Evolutionary conservation across 2,113 vertebrate genomes (phyloP).

Genomic region (Himantopus leucocephalus): DNA sequence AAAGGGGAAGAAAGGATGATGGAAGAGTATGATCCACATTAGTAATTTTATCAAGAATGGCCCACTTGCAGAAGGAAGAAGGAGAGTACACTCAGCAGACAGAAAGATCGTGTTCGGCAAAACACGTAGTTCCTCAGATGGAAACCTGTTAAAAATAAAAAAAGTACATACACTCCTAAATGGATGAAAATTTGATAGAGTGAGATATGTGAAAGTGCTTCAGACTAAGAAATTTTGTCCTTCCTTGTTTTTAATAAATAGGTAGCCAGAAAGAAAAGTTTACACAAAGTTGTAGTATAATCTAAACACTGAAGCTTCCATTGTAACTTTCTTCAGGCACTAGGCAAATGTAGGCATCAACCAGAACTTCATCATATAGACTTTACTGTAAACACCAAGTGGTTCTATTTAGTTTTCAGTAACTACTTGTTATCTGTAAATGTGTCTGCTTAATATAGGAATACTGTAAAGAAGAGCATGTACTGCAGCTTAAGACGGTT

Average conservation of each 20-base stretch:
- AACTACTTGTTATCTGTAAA: not conserved
- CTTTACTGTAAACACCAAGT: not conserved
- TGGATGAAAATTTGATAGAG: not conserved
- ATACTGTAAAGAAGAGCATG: not conserved
- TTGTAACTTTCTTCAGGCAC: not conserved
- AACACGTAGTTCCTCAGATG: not conserved
- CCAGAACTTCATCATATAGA: not conserved
- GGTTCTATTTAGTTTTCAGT: not conserved
- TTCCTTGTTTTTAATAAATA: not conserved
- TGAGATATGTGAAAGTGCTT: not conserved
- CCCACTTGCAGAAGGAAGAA: not conserved
- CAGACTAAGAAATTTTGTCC: not conserved
- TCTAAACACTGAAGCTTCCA: not conserved
- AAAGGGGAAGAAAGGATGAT: not conserved
- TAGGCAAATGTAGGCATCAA: not conserved
- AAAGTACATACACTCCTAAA: not conserved
- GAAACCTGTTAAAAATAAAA: not conserved
- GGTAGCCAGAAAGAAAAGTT: not conserved
- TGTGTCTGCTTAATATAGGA: not conserved
- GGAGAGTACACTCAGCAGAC: not conserved
- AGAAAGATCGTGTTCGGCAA: not conserved
- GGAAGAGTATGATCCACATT: not conserved
- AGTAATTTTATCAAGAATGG: not conserved
- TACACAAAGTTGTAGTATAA: not conserved
- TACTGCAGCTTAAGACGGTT: not conserved